Conservation (phyloP, 2,113 vertebrate genomes). For the Tragulus kanchil region DNA sequence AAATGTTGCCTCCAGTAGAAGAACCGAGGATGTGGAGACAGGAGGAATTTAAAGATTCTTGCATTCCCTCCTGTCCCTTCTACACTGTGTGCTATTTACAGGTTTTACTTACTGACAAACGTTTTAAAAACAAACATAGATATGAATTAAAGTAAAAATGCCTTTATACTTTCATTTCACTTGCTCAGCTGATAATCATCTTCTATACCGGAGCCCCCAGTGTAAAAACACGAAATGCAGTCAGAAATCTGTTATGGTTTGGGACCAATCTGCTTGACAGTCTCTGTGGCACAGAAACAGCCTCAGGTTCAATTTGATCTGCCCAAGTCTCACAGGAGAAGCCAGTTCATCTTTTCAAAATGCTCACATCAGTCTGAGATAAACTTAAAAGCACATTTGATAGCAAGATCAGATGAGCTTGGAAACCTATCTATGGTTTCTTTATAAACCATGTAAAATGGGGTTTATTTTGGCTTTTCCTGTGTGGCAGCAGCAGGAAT, state of each 20-base stretch:
- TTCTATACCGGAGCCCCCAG: not conserved
- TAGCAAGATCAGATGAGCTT: constrained; percentile 29
- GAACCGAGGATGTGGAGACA: not conserved
- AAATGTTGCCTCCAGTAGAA: constrained; percentile 18
- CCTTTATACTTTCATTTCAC: not conserved
- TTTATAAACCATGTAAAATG: constrained; percentile 57
- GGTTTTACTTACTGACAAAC: not conserved
- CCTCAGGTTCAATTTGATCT: not conserved
- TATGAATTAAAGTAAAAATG: constrained; percentile 30
- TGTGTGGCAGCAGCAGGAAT: constrained; percentile 44
- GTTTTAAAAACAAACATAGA: constrained; percentile 19
- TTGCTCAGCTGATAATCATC: not conserved
- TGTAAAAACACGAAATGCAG: not conserved
- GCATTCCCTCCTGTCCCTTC: not conserved
- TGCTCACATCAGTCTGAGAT: constrained; percentile 33
- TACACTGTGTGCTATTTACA: constrained; percentile 9
- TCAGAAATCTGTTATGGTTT: not conserved
- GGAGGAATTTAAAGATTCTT: not conserved
- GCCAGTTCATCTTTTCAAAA: constrained; percentile 56
- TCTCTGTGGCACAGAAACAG: constrained; percentile 43
- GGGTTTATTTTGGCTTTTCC: constrained; percentile 64
- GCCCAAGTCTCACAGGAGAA: constrained; percentile 18
- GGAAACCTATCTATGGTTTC: constrained; percentile 55
- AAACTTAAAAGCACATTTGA: constrained; percentile 38
- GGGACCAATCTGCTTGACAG: not conserved